phyloP scores from a whole-genome alignment of 2,797 vertebrate genomes.

The Urophycis tenuis region DNA sequence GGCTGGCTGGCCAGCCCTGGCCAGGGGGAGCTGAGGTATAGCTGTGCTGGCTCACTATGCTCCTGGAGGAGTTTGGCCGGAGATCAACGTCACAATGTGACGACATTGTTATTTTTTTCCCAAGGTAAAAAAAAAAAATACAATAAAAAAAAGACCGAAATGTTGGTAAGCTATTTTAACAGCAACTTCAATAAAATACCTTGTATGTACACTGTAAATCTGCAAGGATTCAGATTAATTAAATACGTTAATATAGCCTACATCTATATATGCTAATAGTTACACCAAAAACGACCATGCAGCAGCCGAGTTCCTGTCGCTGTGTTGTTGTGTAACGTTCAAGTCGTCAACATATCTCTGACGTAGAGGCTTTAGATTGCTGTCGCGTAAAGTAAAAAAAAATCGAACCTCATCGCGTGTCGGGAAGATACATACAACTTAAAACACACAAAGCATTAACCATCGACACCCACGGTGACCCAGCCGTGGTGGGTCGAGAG shows the following conservation, averaged over 20 bases:
- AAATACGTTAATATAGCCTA: not conserved
- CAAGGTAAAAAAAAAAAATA: too few species aligned
- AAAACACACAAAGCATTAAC: not conserved
- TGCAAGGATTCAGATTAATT: not conserved
- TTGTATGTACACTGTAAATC: not conserved
- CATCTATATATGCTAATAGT: not conserved
- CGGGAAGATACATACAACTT: not conserved
- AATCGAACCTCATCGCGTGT: not conserved
- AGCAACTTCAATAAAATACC: too few species aligned
- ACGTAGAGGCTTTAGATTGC: not conserved
- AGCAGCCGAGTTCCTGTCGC: not conserved
- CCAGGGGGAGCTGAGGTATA: constrained; percentile 79
- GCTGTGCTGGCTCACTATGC: constrained; percentile 57
- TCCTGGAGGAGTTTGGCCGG: constrained; percentile 56
- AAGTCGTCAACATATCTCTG: not conserved
- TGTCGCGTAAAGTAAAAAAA: not conserved
- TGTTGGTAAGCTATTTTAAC: too few species aligned
- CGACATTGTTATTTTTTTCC: too few species aligned
- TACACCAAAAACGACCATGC: not conserved
- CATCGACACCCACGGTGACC: not conserved
- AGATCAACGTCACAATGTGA: not conserved
- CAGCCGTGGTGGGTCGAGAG: not conserved
- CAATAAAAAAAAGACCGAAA: too few species aligned
- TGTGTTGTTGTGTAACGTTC: too few species aligned
- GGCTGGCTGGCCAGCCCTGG: constrained; percentile 73